Evolutionary conservation across 2,888 invertebrate species (phyloP).

Genomic region (Nomada fucata): DNA sequence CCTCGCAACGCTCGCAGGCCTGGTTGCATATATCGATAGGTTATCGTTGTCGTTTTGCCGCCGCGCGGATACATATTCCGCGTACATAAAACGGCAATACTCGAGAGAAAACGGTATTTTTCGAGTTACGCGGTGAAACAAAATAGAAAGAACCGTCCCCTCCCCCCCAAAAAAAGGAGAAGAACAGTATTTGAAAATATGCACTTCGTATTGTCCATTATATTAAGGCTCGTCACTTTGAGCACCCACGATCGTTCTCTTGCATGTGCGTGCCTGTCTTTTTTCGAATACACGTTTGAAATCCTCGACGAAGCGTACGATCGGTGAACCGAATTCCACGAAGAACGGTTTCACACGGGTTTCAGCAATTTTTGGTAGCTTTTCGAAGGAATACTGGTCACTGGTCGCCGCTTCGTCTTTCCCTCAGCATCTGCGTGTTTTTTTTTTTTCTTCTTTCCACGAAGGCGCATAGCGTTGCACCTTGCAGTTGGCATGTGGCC

Average conservation of each 20-base stretch:
- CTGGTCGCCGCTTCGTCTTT: slow-evolving; percentile 44
- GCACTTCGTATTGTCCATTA: slow-evolving; percentile 31
- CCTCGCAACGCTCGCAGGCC: slow-evolving; percentile 11
- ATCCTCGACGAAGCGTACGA: slow-evolving; percentile 16
- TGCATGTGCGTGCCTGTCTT: slow-evolving; percentile 52
- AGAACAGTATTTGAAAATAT: not conserved
- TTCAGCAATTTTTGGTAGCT: slow-evolving; percentile 17
- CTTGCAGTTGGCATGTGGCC: slow-evolving; percentile 73
- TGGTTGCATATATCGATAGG: slow-evolving; percentile 32
- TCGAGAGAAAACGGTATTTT: not conserved
- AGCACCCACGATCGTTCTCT: slow-evolving; percentile 5
- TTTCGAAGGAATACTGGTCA: slow-evolving; percentile 8
- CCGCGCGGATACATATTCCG: not conserved
- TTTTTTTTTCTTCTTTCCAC: slow-evolving; percentile 23
- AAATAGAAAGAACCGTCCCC: not conserved
- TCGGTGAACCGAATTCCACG: slow-evolving; percentile 24
- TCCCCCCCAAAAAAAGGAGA: not conserved
- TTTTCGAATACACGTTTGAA: not conserved
- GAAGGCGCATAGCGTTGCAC: slow-evolving; percentile 52
- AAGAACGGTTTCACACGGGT: not conserved
- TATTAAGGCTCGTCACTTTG: slow-evolving; percentile 4
- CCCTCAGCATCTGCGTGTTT: slow-evolving; percentile 45
- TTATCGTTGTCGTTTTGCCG: slow-evolving; percentile 27
- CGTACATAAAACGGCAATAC: not conserved
- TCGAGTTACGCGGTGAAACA: not conserved